Base-by-base conservation (phyloP, 1,140 invertebrate genomes). In the Leptinotarsa defecta region DNA sequence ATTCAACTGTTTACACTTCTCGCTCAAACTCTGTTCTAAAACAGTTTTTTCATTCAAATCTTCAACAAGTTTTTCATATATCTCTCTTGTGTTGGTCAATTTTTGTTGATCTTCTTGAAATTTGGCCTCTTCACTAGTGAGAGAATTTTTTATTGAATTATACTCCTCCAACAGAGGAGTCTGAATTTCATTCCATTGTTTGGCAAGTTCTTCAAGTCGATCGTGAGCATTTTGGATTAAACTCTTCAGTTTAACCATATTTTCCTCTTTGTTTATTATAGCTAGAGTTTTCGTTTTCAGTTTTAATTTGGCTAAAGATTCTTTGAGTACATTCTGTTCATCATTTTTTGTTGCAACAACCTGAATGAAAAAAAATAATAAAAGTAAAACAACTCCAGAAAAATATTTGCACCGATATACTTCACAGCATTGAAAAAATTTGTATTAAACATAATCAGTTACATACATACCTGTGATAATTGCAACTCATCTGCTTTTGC, bases 151-250 rank as follows among this genome's bases (percentile, higher is more conserved):
- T 65, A 91, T 86, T 72, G 87, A 83, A 49, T 89, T 81, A 83
- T 91, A 92, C 77, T 91, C 87, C 75, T 91, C 85, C 72, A 93
- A 87, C 15, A 94, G 85, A 17, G 91, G 90, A 57, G 86, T 86
- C 78, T 91, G 86, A 76, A 92, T 90, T 76, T 90, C 88, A 75
- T 93, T 91, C 93, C 93, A 94, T 78, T 93, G 90, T 68, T 87
- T 88, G 4, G 89, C 89, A 76, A 94, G 85, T 77, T 86, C 88
- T 13, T 90, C 84, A 62, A 94, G 81, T 84, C 90, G 88, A 81
- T 89, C 88, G 43, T 87, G 87, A 79, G 88, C 90, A 17, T 86
- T 84, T 76, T 93, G 90, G 27, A 93, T 88, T 5, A 90, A 80
- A 68, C 83, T 82, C 85, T 91, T 87, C 43, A 92, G 80, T 85